Base-by-base conservation (phyloP, 2,113 vertebrate genomes). In the Catharus bicknelli region DNA sequence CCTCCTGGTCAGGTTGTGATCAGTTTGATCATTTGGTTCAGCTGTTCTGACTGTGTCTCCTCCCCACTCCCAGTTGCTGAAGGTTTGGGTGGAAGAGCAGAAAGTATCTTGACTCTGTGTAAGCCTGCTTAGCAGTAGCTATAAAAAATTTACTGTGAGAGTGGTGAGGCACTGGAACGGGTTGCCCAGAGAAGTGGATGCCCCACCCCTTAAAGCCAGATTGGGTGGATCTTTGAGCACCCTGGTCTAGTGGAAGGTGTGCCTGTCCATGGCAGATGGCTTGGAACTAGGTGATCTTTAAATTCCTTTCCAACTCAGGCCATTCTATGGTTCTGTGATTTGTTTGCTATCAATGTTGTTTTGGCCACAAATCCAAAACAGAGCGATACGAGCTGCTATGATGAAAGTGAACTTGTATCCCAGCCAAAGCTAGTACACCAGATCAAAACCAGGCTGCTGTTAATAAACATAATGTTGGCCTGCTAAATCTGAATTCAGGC, bases 41-140 rank as follows among this genome's bases (percentile, higher is more conserved):
- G 19, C 10, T 38, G 16, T 51, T 55, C 11, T 2, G 1, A 0
- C 47, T 40, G 10, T 45, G 30, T 40, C 43, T 16, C 5, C 11
- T 75, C 30, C 22, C 10, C 16, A 0, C 22, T 55, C 19, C 12
- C 7, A 8, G 30, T 48, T 1, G 0, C 43, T 48, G 20, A 9
- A 11, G 8, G 22, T 5, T 5, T 2, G 4, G 15, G 2, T 38
- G 40, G 43, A 58, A 25, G 19, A 80, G 14, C 27, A 80, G 27
- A 30, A 89, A 27, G 18, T 38, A 4, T 4, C 32, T 43, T 68
- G 27, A 36, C 3, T 11, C 21, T 53, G 1, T 70, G 23, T 34
- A 30, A 76, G 11, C 18, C 36, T 66, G 47, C n/a, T 66, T 23
- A 53, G 62, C 67, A 61, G 5, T 34, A 69, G 29, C 38, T 32